Base-by-base conservation (phyloP, 2,797 vertebrate species). In the Sciurus vulgaris region DNA sequence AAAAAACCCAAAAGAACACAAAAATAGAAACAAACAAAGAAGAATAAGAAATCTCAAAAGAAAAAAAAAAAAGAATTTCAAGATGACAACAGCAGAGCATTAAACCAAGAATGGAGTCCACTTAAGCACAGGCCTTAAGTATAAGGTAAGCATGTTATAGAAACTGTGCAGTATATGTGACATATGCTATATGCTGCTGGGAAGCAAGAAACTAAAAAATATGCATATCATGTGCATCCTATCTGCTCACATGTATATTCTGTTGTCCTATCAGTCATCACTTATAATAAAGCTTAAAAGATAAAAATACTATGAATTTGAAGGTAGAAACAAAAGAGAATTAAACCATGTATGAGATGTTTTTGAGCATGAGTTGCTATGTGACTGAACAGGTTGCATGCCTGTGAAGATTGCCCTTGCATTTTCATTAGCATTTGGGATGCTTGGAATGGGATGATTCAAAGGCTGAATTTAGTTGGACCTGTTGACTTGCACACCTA, bases 221-320 rank as follows among this genome's bases (percentile, higher is more conserved):
- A 74, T 20, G 14, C 10, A 82, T 74, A 63, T 41, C 70, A 18
- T 63, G 9, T 87, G 11, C 15, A 90, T 86, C 22, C 44, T 47
- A 11, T 93, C 63, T 86, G 54, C 33, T 82, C 54, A 86, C 18
- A 51, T 20, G n/a, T 49, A 22, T 73, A 35, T 89, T 84, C 13
- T 14, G 41, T 65, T 89, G 28, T 86, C 24, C 14, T 18, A n/a
- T 56, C 24, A 47, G 59, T 79, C 49, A 54, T 92, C 38, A 86
- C 24, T 90, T 87, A 54, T 5, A 93, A 87, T 28, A n/a, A 33
- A 96, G 49, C 4, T 89, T 86, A 61, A 51, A 77, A 88, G 59
- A 30, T 81, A 67, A 86, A 79, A 84, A 73, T 67, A 61, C 59
- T 86, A 63, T 83, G 33, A 92, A 51, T 78, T 83, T 93, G 74